These are phyloP conservation scores for Andrena cerasifolii DNA, from an alignment of 1,140 invertebrate species.

Conservation along the genomic window DNA sequence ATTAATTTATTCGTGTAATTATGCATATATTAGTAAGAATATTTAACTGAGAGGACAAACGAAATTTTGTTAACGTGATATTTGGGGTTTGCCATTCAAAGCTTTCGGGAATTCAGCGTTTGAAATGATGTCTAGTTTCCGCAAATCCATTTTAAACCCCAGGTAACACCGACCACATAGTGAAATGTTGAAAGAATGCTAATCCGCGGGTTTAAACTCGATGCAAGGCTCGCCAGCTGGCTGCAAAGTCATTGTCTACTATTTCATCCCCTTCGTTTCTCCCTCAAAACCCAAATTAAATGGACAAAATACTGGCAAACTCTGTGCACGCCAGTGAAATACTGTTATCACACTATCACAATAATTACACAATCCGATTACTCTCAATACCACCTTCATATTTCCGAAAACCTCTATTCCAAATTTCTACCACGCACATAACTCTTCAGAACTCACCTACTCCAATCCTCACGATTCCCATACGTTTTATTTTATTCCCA, in stretches of 20 bases:
- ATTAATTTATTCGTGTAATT: too few relatives aligned
- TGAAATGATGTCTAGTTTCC: not conserved
- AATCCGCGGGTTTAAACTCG: constrained; percentile 42
- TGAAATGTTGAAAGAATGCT: constrained; percentile 40
- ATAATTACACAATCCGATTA: too few relatives aligned
- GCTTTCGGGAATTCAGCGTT: not conserved
- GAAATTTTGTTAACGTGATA: not conserved
- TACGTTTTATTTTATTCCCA: too few relatives aligned
- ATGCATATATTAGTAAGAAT: too few relatives aligned
- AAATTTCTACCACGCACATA: too few relatives aligned
- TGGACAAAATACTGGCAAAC: not conserved
- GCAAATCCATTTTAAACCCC: constrained; percentile 48
- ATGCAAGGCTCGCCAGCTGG: constrained; percentile 6
- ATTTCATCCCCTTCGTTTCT: not conserved
- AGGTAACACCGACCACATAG: constrained; percentile 31
- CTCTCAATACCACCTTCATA: too few relatives aligned
- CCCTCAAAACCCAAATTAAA: too few relatives aligned
- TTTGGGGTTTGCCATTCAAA: not conserved
- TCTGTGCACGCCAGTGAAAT: not conserved
- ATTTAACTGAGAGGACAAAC: too few relatives aligned
- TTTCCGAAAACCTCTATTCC: too few relatives aligned
- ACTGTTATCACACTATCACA: too few relatives aligned
- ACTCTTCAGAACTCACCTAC: too few relatives aligned
- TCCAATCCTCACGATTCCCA: too few relatives aligned
- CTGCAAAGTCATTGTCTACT: constrained; percentile 34